Conservation (phyloP, 2,113 vertebrate genomes). For the Pedionomus torquatus region DNA sequence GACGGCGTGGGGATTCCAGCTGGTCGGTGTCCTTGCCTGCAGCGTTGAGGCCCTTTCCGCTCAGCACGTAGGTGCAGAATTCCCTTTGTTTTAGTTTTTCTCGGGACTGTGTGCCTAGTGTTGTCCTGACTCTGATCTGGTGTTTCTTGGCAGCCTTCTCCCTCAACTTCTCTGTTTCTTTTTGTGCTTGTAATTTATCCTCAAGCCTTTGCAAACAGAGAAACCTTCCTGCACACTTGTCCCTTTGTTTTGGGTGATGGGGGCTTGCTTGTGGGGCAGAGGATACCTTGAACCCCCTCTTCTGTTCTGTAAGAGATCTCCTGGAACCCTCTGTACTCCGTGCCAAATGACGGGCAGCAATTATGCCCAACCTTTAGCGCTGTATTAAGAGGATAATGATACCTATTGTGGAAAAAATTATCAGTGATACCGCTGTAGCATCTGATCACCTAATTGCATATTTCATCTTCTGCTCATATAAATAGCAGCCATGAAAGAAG, state of each 20-base stretch:
- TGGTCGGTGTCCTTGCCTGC: neutral
- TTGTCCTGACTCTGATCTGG: neutral
- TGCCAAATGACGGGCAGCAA: neutral
- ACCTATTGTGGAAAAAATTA: neutral
- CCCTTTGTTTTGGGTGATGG: neutral
- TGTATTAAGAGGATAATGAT: neutral
- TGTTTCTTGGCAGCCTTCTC: neutral
- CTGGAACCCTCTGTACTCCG: neutral
- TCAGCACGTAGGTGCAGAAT: neutral
- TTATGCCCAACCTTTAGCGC: neutral
- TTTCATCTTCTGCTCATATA: conserved; percentile 37
- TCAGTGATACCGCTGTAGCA: neutral
- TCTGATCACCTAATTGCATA: conserved; percentile 54
- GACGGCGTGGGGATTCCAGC: neutral
- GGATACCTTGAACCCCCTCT: fast-evolving
- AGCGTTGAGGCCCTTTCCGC: fast-evolving
- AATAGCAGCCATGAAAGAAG: conserved; percentile 31
- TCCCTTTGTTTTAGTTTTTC: neutral
- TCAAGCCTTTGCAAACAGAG: neutral
- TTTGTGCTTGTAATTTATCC: neutral
- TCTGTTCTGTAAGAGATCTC: neutral
- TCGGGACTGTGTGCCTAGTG: neutral
- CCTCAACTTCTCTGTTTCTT: neutral
- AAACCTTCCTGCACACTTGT: neutral
- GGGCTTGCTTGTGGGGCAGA: neutral